Percentiles rank a stretch among this genome's conserved stretches.
These are phyloP conservation scores for Eristalis pertinax DNA, from an alignment of 2,888 invertebrate species.

Conservation along the genomic window DNA sequence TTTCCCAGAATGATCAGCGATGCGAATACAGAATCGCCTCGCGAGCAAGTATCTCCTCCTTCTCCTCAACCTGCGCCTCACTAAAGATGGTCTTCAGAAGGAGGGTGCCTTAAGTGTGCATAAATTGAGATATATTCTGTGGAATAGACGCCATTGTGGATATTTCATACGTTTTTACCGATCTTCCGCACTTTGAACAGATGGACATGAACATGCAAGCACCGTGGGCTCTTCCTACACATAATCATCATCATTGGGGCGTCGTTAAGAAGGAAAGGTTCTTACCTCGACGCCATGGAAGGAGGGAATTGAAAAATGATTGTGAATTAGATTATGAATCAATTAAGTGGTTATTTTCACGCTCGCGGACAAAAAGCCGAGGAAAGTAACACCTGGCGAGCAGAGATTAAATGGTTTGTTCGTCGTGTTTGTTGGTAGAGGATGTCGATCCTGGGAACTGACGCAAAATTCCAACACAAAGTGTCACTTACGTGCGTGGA, in stretches of 20 bases:
- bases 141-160: slow-evolving; percentile 49
- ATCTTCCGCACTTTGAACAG: slow-evolving; percentile 56
- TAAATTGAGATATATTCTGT: slow-evolving; percentile 68
- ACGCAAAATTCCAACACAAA: no score
- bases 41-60: background rate
- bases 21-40: slow-evolving; percentile 63
- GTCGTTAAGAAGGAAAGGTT: background rate
- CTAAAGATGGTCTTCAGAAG: background rate
- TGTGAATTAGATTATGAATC: background rate
- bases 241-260: background rate
- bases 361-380: background rate
- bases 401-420: background rate
- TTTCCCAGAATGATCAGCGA: slow-evolving; percentile 71
- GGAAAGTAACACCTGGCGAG: background rate
- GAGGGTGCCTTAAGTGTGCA: slow-evolving; percentile 48
- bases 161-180: slow-evolving; percentile 10
- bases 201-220: slow-evolving; percentile 57
- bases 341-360: background rate
- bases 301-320: background rate
- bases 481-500: no score
- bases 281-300: background rate
- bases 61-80: background rate
- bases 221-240: background rate
- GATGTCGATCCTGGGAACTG: no score
- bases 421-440: no score